phyloP scores from a whole-genome alignment of 2,888 invertebrate species.

The Anarsia innoxiella region DNA sequence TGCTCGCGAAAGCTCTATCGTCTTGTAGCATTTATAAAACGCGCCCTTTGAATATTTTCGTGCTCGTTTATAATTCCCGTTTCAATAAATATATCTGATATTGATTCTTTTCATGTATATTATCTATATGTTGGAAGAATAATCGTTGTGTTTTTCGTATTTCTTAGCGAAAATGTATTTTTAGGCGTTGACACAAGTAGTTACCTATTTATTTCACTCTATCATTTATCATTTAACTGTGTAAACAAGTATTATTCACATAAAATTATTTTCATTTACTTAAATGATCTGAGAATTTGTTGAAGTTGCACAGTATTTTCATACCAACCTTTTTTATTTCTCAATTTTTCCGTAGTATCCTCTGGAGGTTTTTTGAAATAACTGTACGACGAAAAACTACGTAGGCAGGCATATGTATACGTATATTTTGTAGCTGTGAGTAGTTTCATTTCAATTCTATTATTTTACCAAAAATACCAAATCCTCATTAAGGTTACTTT shows the following conservation, averaged over 20 bases:
- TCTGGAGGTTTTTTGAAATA: not conserved
- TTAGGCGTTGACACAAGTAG: not conserved
- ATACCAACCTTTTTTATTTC: not conserved
- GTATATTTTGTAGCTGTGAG: no score
- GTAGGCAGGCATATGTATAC: no score
- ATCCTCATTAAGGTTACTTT: no score
- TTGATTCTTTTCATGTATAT: not conserved
- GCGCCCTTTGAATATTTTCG: no score
- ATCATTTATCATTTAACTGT: not conserved
- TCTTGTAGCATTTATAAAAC: no score
- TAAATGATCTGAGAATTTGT: constrained; percentile 5
- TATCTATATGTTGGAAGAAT: not conserved
- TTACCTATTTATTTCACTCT: not conserved
- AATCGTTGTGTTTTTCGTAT: not conserved
- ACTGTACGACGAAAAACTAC: no score
- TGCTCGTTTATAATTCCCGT: no score
- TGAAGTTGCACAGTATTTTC: not conserved
- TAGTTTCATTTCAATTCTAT: no score
- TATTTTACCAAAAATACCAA: no score
- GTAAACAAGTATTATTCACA: not conserved
- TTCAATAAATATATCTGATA: not conserved
- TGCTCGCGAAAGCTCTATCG: constrained; percentile 3
- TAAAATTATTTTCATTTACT: constrained; percentile 6
- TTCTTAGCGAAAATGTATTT: not conserved
- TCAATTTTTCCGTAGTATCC: not conserved